Evolutionary conservation across 2,113 vertebrate species (phyloP), one percentile per base, ranked within the genome.

Genomic region (Siniperca knerii): DNA sequence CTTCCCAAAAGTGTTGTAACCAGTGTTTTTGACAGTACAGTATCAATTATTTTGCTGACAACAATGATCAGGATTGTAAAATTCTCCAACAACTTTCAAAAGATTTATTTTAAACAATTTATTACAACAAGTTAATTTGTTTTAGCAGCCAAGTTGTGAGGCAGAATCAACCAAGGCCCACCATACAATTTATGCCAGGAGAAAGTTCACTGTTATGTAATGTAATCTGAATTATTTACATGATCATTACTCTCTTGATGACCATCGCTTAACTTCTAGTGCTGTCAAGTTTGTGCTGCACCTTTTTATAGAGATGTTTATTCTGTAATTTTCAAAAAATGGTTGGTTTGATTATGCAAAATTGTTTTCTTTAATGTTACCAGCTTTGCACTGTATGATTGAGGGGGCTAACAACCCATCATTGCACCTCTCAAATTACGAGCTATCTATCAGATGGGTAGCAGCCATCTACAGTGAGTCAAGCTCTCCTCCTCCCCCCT

Each of bases 1-100:
- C 66, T 82, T 81, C 72, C 15, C 61, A 75, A 33, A 55, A 42
- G n/a, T 74, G 11, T 68, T 46, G 29, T 46, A 78, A 70, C 18
- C 20, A 69, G 2, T 42, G 25, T 75, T 44, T 83, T 52, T 72
- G 15, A 52, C 62, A 74, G 68, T n/a, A 44, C 7, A 66, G 11
- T 42, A 65, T 10, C 1, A 18, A 62, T 69, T 23, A 9, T 44
- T 66, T 40, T 62, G n/a, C 37, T 64, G 57, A 61, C 71, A 11
- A 55, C 52, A 25, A 9, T 10, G 8, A 42, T 18, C 4, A 20
- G 8, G 15, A 8, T 40, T 64, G 16, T 35, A 18, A 62, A 46
- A 52, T 25, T 16, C 4, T 10, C 74, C 3, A 48, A 48, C 15
- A 8, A 6, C 46, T 68, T 50, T 35, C 2, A 20, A 18, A 46